A percentile compares a stretch with the other conserved stretches of the same genome.
phyloP scores from a whole-genome alignment of 2,888 invertebrate genomes.

The Xestia c-nigrum region DNA sequence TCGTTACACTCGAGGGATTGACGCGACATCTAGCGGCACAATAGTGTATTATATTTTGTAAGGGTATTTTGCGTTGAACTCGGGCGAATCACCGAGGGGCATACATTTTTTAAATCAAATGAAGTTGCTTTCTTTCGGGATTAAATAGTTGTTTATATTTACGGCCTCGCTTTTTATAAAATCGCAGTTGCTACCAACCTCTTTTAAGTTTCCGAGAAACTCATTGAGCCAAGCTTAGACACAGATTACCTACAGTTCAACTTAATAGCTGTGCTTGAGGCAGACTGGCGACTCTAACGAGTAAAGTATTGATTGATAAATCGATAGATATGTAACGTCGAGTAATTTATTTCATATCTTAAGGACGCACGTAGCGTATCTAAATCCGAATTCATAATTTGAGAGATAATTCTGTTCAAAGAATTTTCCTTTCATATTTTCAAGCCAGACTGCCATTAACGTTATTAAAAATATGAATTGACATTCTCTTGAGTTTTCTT shows the following conservation, averaged over 20 bases:
- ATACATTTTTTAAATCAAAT: constrained; percentile 48
- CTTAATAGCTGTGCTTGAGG: not conserved
- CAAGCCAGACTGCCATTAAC: not conserved
- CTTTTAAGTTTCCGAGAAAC: not conserved
- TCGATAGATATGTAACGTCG: constrained; percentile 7
- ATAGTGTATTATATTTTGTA: constrained; percentile 55
- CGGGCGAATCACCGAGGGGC: constrained; percentile 6
- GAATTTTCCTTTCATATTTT: constrained; percentile 25
- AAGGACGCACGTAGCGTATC: constrained; percentile 13
- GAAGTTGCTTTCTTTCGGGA: constrained; percentile 23
- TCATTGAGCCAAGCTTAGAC: not conserved
- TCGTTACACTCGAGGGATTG: constrained; percentile 63
- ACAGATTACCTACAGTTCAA: constrained; percentile 11
- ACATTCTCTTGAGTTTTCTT: constrained; percentile 24
- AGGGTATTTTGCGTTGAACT: constrained; percentile 35
- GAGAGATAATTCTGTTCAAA: constrained; percentile 6
- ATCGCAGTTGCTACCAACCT: constrained; percentile 12
- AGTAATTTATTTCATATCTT: constrained; percentile 20
- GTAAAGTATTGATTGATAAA: constrained; percentile 8
- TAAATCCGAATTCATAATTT: constrained; percentile 19
- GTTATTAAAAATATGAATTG: constrained; percentile 38
- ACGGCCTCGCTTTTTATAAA: not conserved
- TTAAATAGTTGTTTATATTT: constrained; percentile 10
- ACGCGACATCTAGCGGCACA: constrained; percentile 63
- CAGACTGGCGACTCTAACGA: not conserved